Base-by-base conservation (phyloP, 2,113 vertebrate genomes). In the Myiozetetes cayanensis region DNA sequence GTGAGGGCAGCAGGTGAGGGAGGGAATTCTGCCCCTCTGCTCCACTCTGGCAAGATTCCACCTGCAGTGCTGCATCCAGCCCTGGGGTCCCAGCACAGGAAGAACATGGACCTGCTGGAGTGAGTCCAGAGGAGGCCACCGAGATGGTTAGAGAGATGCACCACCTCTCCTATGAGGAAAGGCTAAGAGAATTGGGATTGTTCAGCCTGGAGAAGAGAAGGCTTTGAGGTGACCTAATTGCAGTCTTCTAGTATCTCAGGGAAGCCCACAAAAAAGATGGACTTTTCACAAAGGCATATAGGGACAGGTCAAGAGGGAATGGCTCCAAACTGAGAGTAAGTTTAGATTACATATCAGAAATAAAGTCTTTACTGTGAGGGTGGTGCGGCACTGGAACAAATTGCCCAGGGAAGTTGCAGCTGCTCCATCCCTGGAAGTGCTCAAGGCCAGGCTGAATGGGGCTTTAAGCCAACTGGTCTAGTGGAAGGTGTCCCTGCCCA, bases 91-190 rank as follows among this genome's bases (percentile, higher is more conserved):
- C 73, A 37, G 73, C 46, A 33, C 73, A 19, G 73, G 22, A 23
- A 19, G 73, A 27, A 46, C 33, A 15, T 2, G 63, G 84, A 68
- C 22, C 27, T 77, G 53, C 1, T 86, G 46, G 27, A 70, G 25
- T 6, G 12, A 44, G n/a, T 0, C 7, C 56, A 88, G 58, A 49
- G 75, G 35, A 65, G 25, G 13, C 5, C 31, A 49, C 17, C 59
- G 33, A 37, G 35, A 23, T 12, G 27, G 31, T 19, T 22, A 37
- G 35, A 27, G 25, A 9, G 17, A 50, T 27, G 31, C 12, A 58
- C 37, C 27, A 6, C 6, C 11, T 58, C 37, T 44, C 1, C 31
- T 10, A 0, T 9, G 22, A 2, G 37, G 27, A 24, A 44, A 59
- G 44, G 27, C 12, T 50, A 0, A 59, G 1, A 81, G 23, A 63